Evolutionary conservation across 2,888 invertebrate genomes (phyloP), one percentile per base, ranked within the genome.

Genomic region (Athalia cordata): DNA sequence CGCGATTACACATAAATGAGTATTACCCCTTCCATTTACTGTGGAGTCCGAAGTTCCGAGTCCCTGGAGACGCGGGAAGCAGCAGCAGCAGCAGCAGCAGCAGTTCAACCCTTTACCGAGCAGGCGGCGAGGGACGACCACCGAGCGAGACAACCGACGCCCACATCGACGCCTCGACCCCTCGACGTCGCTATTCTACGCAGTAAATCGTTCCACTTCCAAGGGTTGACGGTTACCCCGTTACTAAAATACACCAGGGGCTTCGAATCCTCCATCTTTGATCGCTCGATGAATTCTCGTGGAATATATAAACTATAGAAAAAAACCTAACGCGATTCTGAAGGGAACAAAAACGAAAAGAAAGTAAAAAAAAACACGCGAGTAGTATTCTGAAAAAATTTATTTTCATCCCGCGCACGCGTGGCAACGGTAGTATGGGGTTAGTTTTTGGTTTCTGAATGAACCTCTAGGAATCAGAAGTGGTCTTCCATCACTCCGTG

Each of bases 1-100:
- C 88, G 88, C 90, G 90, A 90, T 90, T 90, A 90, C 89, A 89
- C 90, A 86, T 88, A 88, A 90, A 90, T 89, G 90, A 90, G 89
- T 89, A 90, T 90, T 89, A 89, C 86, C 85, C 85, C 84, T 83
- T 80, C 83, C 80, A 62, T 29, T 29, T 29, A 29, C 52, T 49
- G 78, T 77, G 45, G 8, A 55, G 77, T 50, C 78, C 61, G 75
- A 50, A 49, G 78, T 45, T 62, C 76, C n/a, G 29, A n/a, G 78
- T 61, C 61, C 76, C 75, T 64, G 29, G 75, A 75, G 75, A 75
- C 75, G 75, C 64, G 64, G 75, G 75, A 62, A 62, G 8, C 62
- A 11, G 4, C n/a, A 9, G 9, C 55, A 4, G 11, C n/a, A 8
- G 8, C 55, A 29, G 29, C 29, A 29, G 29, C 29, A 29, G 29